phyloP scores from a whole-genome alignment of 2,797 vertebrate species.

The Neosalanx taihuensis region DNA sequence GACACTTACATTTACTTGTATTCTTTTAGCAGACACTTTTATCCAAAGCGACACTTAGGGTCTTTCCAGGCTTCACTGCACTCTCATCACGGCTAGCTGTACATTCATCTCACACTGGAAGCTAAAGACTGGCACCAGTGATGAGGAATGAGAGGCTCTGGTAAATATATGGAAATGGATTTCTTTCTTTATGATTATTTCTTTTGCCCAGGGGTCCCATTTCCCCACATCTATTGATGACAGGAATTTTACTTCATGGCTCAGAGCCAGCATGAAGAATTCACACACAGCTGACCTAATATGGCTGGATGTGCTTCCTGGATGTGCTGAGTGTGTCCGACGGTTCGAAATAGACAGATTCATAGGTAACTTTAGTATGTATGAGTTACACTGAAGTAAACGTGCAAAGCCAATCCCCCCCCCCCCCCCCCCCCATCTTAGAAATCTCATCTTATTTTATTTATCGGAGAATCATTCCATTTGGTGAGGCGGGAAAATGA shows the following conservation, averaged over 20 bases:
- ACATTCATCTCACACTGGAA: background rate
- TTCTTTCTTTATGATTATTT: background rate
- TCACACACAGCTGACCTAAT: background rate
- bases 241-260: slow-evolving; percentile 16
- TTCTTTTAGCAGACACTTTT: too few relatives aligned
- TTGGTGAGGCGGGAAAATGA: background rate
- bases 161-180: slow-evolving; percentile 1
- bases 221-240: background rate
- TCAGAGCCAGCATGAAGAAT: slow-evolving; percentile 16
- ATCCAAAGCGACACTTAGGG: too few relatives aligned
- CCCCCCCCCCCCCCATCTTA: background rate
- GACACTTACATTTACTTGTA: background rate
- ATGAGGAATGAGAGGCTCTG: background rate
- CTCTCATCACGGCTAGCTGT: background rate
- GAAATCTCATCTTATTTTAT: slow-evolving; percentile 2
- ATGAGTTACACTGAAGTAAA: slow-evolving; percentile 10
- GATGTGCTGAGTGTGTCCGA: slow-evolving; percentile 2
- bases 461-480: slow-evolving; percentile 8
- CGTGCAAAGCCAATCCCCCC: background rate
- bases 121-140: background rate
- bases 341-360: slow-evolving; percentile 14
- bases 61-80: background rate
- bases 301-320: slow-evolving; percentile 3
- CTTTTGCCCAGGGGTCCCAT: slow-evolving; percentile 7
- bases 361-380: slow-evolving; percentile 5